Percentiles rank a stretch among this genome's conserved stretches.
Evolutionary conservation across 2,888 invertebrate genomes (phyloP).

Genomic region (Leptura quadrifasciata): DNA sequence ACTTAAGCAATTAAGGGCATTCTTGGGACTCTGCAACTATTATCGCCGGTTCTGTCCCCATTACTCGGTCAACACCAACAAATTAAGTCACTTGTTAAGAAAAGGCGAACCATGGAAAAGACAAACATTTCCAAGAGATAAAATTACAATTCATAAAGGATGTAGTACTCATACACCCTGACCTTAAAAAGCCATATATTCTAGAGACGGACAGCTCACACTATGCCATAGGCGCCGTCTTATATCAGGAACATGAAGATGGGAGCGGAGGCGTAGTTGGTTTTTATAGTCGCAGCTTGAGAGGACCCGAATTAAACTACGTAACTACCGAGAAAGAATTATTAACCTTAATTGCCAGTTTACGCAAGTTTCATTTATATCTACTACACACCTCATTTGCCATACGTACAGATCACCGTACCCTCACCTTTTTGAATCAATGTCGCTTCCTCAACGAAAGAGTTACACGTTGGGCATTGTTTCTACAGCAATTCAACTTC

Average conservation of each 20-base stretch:
- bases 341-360: neutral
- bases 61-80: neutral
- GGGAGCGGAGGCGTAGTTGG: too few species aligned
- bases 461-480: too few species aligned
- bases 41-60: neutral
- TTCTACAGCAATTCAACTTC: too few species aligned
- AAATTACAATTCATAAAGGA: too few species aligned
- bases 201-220: too few species aligned
- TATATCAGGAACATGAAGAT: too few species aligned
- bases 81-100: neutral
- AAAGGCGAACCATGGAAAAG: neutral
- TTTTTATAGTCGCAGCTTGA: too few species aligned
- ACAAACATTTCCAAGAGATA: neutral
- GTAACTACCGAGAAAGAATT: conserved; percentile 7
- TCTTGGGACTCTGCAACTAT: neutral
- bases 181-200: too few species aligned
- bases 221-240: too few species aligned
- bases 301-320: neutral
- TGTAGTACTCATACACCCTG: too few species aligned
- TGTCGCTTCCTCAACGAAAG: too few species aligned
- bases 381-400: neutral
- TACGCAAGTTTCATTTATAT: neutral
- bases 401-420: neutral
- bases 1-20: neutral
- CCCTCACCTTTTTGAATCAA: too few species aligned